Conservation (phyloP, 2,797 vertebrate species). For the Trichosurus vulpecula region DNA sequence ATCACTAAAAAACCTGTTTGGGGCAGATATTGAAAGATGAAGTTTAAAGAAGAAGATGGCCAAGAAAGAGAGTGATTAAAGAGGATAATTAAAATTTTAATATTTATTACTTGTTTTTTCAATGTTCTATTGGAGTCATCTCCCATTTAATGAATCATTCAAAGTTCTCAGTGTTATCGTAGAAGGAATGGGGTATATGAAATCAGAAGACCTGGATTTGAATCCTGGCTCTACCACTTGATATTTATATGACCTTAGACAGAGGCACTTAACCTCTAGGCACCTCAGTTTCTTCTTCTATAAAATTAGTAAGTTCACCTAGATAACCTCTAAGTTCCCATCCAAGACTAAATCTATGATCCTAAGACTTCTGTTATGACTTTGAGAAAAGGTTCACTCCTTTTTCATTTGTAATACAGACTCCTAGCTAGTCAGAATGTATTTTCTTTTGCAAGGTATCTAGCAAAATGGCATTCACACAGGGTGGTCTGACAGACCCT, state of each 20-base stretch:
- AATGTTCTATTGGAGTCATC: too few species aligned
- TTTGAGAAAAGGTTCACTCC: background rate
- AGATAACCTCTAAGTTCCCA: background rate
- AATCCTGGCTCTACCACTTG: background rate
- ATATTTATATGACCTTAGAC: background rate
- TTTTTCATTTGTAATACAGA: background rate
- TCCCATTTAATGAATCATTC: background rate
- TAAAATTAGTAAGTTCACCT: background rate
- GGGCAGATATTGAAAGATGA: too few species aligned
- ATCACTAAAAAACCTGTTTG: too few species aligned
- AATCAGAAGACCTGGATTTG: background rate
- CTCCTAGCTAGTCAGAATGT: background rate
- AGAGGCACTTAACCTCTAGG: background rate
- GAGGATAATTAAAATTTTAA: too few species aligned
- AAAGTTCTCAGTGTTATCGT: conserved; percentile 2
- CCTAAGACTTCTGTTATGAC: background rate
- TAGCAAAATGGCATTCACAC: background rate
- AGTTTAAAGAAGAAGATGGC: too few species aligned
- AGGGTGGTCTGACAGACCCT: background rate
- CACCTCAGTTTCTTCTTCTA: background rate
- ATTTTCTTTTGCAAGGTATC: background rate
- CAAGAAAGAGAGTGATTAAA: too few species aligned
- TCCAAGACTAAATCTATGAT: conserved; percentile 9
- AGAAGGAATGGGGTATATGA: background rate
- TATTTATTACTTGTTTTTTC: too few species aligned